Evolutionary conservation across 2,113 vertebrate species (phyloP).

Genomic region (Pteropus alecto): DNA sequence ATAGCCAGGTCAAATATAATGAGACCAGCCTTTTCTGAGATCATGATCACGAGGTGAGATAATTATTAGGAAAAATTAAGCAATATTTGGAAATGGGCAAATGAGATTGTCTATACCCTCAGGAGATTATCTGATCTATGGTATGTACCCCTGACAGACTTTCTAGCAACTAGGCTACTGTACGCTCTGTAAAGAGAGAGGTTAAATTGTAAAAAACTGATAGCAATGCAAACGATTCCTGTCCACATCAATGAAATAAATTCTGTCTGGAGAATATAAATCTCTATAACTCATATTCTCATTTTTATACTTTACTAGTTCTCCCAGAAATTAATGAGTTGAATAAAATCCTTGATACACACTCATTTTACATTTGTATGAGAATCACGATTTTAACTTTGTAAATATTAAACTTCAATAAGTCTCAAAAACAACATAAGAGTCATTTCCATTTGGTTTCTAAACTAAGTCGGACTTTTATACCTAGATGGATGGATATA

Average conservation of each 20-base stretch:
- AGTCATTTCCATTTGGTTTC: constrained; percentile 15
- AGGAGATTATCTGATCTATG: background rate
- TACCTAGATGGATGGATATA: constrained; percentile 35
- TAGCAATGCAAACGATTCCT: constrained; percentile 11
- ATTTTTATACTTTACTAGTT: constrained; percentile 28
- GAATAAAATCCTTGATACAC: constrained; percentile 24
- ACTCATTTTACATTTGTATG: background rate
- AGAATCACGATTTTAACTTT: constrained; percentile 27
- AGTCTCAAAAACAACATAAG: background rate
- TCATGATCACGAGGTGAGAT: background rate
- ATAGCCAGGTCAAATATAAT: background rate
- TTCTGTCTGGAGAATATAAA: constrained; percentile 18
- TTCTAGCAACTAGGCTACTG: background rate
- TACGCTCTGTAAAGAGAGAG: background rate
- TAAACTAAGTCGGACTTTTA: constrained; percentile 40
- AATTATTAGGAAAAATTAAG: constrained; percentile 16
- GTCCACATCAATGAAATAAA: background rate
- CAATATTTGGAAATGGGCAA: constrained; percentile 14
- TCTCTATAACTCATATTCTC: constrained; percentile 14
- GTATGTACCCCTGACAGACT: background rate
- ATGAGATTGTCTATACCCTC: background rate
- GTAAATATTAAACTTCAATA: constrained; percentile 26
- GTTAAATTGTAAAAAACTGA: constrained; percentile 32
- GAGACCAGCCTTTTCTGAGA: background rate
- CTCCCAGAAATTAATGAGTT: constrained; percentile 16